Percentiles rank a stretch among this genome's conserved stretches.
phyloP scores from a whole-genome alignment of 2,797 vertebrate genomes.

The Parauchenoglanis punctatus region DNA sequence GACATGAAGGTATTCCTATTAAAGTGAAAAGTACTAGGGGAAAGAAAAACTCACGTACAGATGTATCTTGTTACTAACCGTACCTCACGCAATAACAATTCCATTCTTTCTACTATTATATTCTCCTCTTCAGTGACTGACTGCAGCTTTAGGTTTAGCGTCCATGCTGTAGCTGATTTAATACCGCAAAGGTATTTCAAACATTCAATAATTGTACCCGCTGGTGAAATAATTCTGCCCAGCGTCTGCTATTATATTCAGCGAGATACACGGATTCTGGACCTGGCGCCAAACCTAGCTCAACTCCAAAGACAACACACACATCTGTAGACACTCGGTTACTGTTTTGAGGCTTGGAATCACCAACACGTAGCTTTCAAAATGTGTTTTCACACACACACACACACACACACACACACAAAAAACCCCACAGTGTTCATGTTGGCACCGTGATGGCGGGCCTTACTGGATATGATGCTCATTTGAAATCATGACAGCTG shows the following conservation, averaged over 20 bases:
- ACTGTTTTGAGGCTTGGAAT: not conserved
- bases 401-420: too few species aligned
- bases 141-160: not conserved
- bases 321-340: not conserved
- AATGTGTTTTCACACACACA: not conserved
- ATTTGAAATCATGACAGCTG: not conserved
- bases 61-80: not conserved
- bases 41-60: not conserved
- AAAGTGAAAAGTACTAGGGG: not conserved
- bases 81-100: not conserved
- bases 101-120: not conserved
- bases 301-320: slow-evolving; percentile 28
- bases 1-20: not conserved
- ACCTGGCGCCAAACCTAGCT: slow-evolving; percentile 15
- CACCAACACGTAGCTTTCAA: not conserved
- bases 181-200: not conserved
- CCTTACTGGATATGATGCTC: not conserved
- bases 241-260: slow-evolving; percentile 34
- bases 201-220: slow-evolving; percentile 3
- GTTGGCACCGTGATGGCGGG: not conserved
- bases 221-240: slow-evolving; percentile 22
- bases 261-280: slow-evolving; percentile 12
- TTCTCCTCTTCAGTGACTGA: not conserved
- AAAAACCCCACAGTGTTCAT: not conserved
- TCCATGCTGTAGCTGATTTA: not conserved